Evolutionary conservation across 2,113 vertebrate genomes (phyloP).

Genomic region (Hippocampus mohnikei): DNA sequence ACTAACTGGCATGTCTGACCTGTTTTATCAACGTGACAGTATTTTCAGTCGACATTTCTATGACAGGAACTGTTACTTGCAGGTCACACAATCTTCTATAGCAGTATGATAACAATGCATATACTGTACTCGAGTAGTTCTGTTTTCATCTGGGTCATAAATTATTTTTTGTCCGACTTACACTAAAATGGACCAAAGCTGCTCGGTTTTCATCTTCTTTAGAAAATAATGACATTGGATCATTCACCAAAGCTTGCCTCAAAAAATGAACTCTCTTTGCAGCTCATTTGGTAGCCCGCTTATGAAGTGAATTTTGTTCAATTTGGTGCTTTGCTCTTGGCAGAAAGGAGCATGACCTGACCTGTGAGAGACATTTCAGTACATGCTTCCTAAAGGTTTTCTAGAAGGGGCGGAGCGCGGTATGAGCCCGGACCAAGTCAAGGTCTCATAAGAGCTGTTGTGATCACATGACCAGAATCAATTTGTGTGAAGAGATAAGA

Average conservation of each 20-base stretch:
- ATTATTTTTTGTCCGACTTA: not conserved
- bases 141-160: not conserved
- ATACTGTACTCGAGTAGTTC: not conserved
- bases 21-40: slow-evolving; percentile 34
- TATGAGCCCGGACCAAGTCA: too few relatives aligned
- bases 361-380: too few relatives aligned
- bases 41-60: slow-evolving; percentile 30
- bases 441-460: too few relatives aligned
- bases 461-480: too few relatives aligned
- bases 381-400: too few relatives aligned
- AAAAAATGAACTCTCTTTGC: too few relatives aligned
- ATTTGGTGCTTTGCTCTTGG: too few relatives aligned
- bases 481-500: too few relatives aligned
- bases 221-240: not conserved
- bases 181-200: not conserved
- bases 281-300: too few relatives aligned
- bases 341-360: too few relatives aligned
- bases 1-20: slow-evolving; percentile 37
- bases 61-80: slow-evolving; percentile 33
- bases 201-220: not conserved
- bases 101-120: not conserved
- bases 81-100: slow-evolving; percentile 26
- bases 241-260: not conserved
- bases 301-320: too few relatives aligned
- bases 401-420: too few relatives aligned